These are phyloP conservation scores for Saccostrea echinata DNA, from an alignment of 1,140 invertebrate genomes.

Conservation along the genomic window DNA sequence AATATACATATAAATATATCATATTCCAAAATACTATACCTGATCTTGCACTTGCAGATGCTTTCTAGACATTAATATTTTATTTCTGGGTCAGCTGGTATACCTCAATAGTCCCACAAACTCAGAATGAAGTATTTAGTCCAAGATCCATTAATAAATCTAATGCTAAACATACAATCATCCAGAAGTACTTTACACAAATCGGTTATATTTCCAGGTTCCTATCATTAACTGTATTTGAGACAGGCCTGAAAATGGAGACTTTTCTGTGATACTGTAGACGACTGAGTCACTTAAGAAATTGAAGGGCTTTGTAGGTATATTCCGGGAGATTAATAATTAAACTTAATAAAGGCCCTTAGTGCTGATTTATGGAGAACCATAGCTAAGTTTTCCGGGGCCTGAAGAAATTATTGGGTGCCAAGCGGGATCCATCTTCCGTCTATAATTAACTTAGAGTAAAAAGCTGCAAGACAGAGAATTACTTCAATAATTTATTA, in stretches of 20 bases:
- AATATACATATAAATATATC: too few species aligned
- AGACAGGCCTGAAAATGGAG: not conserved
- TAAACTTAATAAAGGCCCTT: conserved; percentile 2
- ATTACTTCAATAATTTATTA: not conserved
- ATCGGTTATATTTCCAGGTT: not conserved
- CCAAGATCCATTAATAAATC: not conserved
- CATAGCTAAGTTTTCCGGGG: not conserved
- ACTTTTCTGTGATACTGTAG: not conserved
- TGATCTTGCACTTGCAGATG: too few species aligned
- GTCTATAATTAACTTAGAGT: conserved; percentile 4
- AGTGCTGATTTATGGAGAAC: not conserved
- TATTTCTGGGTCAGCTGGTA: too few species aligned
- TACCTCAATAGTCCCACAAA: not conserved
- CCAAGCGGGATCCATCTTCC: not conserved
- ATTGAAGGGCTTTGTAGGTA: not conserved
- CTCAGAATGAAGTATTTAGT: not conserved
- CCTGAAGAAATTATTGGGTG: conserved; percentile 22
- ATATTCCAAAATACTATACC: too few species aligned
- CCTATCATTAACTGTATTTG: not conserved
- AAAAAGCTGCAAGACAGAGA: not conserved
- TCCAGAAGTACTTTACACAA: not conserved
- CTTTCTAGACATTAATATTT: too few species aligned
- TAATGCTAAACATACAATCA: too few species aligned
- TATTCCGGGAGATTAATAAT: conserved; percentile 7
- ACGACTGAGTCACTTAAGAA: not conserved